Base-by-base conservation (phyloP, 1,140 invertebrate species). In the Sminthurides bifidus region DNA sequence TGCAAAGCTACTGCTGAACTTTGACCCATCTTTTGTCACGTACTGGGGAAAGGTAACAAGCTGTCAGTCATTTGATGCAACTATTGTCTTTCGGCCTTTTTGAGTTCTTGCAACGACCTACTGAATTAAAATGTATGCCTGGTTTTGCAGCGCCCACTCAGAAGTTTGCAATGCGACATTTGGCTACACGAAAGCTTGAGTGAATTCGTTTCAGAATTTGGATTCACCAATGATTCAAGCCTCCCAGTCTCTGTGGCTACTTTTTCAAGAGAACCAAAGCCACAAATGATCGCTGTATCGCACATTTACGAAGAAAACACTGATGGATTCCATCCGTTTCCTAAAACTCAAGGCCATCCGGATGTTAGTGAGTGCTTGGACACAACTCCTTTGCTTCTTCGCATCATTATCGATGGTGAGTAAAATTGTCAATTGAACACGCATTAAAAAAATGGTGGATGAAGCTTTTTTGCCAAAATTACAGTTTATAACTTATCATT, bases 181-280 rank as follows among this genome's bases (percentile, higher is more conserved):
- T 65, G 63, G 63, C 58, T 61, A 15, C 63, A 65, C 33, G 60
- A 65, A 33, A 61, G 59, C 38, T 45, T 60, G 6, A 57, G 57
- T 2, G 59, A 65, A 46, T 65, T 61, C 33, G 57, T 61, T 23
- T 65, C 59, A 14, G 63, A 65, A 46, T 65, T 65, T 50, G 63
- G 59, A 46, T 65, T 65, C 40, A 43, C 59, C 24, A 65, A 61
- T 49, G 63, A 64, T 27, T 64, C 63, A 12, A 56, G 46, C 33
- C 57, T 61, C 14, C 59, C 59, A 23, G 59, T 65, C 35, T 65
- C 63, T 27, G 63, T 65, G 19, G 63, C 59, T 5, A 65, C 59
- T 15, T 63, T 44, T 35, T 54, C 48, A 4, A n/a, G 56, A 19
- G 53, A 55, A 19, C 26, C 30, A 4, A 63, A 59, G 43, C 54